Base-by-base conservation (phyloP, 53 echinoderm and acorn worm species). In the Pentamera pediparva region DNA sequence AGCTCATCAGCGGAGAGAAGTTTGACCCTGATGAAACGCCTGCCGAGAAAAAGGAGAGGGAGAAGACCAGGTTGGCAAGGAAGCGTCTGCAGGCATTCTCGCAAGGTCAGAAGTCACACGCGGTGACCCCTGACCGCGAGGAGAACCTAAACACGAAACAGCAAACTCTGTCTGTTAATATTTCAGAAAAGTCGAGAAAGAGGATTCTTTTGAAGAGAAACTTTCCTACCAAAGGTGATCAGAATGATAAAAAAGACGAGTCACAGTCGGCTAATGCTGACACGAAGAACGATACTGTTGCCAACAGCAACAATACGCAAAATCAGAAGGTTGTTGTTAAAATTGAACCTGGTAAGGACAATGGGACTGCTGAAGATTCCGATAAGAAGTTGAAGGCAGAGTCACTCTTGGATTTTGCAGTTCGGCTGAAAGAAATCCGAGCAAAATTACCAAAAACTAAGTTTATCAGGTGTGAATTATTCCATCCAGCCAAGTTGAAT, bases 111-210 rank as follows among this genome's bases (percentile, higher is more conserved):
- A 80, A 62, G 48, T 67, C 80, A 27, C 59, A 84, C 10, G 56
- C 80, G 4, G 76, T 74, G 34, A 43, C 62, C 28, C 75, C 75
- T 31, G 84, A 84, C 5, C 79, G 79, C 7, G 60, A 67, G 21
- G 89, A 89, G 9, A 35, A 36, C 33, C 62, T 49, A 32, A 52
- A 47, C 29, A 33, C 32, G 20, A 83, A 59, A 56, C 85, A 89
- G 62, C 79, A 69, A 43, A 75, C 69, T 32, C 59, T 87, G 32
- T 79, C 89, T 12, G 85, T 89, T 25, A 84, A 84, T 70, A 85
- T 89, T 54, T 79, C 89, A 12, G 85, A 89, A 75, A 88, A 84
- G 49, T 80, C 84, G 18, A 72, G 73, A 30, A 72, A 72, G 24
- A 19, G 73, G 32, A 72, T 72, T 37, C 45, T 67, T 11, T 39